phyloP scores from a whole-genome alignment of 2,888 invertebrate species.

The Brachylomia viminalis region DNA sequence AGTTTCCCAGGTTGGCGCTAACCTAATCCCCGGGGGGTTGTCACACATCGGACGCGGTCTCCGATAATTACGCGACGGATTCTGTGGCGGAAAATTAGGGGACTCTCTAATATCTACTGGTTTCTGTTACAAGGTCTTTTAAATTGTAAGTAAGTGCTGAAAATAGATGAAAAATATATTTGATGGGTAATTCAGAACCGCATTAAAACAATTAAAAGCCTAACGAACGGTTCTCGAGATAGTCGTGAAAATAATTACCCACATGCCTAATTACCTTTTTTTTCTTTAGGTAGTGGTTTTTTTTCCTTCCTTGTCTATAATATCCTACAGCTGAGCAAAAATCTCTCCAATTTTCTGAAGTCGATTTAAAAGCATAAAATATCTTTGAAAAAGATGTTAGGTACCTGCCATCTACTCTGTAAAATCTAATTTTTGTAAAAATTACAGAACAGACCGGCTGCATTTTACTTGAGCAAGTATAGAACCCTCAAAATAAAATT shows the following conservation, averaged over 20 bases:
- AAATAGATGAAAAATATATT: background rate
- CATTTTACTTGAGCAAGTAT: background rate
- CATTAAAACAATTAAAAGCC: background rate
- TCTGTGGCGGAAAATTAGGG: background rate
- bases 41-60: constrained; percentile 42
- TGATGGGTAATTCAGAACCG: background rate
- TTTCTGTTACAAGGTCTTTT: background rate
- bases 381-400: background rate
- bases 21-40: constrained; percentile 51
- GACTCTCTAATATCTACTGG: background rate
- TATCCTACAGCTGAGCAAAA: background rate
- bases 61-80: constrained; percentile 22
- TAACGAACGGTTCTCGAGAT: background rate
- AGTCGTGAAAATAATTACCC: too few relatives aligned
- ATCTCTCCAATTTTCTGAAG: background rate
- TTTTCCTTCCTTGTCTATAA: background rate
- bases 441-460: background rate
- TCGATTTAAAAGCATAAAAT: background rate
- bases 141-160: background rate
- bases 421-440: too few relatives aligned
- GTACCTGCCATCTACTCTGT: background rate
- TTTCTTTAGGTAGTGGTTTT: background rate
- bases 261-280: background rate
- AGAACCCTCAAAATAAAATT: constrained; percentile 12
- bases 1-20: constrained; percentile 52